These are phyloP conservation scores for Drosophila equinoxialis DNA, from an alignment of 1,140 invertebrate genomes.

Conservation along the genomic window DNA sequence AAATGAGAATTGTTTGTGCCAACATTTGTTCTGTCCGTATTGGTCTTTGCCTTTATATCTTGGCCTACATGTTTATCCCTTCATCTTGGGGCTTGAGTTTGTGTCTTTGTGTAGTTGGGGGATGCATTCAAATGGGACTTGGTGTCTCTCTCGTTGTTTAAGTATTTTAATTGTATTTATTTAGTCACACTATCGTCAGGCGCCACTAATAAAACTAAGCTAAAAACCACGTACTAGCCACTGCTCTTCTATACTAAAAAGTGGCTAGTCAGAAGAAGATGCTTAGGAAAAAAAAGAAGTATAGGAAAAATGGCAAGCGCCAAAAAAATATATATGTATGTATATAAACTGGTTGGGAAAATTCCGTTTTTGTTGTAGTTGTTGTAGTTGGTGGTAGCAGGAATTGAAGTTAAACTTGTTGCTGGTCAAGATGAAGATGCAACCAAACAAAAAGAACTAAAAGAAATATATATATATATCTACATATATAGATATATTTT, in stretches of 20 bases:
- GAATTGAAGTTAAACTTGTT: constrained; percentile 43
- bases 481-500: constrained; percentile 22
- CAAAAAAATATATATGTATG: constrained; percentile 25
- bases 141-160: neutral
- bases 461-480: neutral
- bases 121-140: neutral
- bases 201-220: constrained; percentile 62
- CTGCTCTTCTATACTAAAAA: constrained; percentile 12
- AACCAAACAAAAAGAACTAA: constrained; percentile 37
- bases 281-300: constrained; percentile 15
- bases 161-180: neutral
- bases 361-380: constrained; percentile 42
- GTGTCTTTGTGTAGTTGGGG: neutral
- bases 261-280: constrained; percentile 13
- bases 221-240: constrained; percentile 66
- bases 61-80: constrained; percentile 5
- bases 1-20: neutral
- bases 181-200: constrained; percentile 3
- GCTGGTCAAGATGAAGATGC: constrained; percentile 38
- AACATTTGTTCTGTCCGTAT: neutral
- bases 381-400: constrained; percentile 17
- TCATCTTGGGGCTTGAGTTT: neutral
- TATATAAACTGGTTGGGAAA: constrained; percentile 72
- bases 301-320: constrained; percentile 78
- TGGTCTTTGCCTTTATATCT: neutral